These are phyloP conservation scores for Biston betularia DNA, from an alignment of 2,888 invertebrate species.

Conservation along the genomic window DNA sequence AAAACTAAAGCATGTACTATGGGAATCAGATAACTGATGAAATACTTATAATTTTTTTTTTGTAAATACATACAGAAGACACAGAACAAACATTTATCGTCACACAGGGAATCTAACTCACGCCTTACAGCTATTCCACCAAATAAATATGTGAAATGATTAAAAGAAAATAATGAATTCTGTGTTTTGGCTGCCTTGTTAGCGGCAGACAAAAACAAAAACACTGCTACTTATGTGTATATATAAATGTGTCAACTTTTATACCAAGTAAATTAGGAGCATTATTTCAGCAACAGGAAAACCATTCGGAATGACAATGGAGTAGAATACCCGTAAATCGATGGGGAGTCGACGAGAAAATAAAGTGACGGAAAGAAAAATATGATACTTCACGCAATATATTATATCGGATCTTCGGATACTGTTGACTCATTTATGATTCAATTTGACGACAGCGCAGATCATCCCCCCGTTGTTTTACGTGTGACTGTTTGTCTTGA, in stretches of 20 bases:
- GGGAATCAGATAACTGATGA: too few relatives aligned
- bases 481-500: slow-evolving; percentile 42
- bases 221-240: not conserved
- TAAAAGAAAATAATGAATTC: too few relatives aligned
- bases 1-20: too few relatives aligned
- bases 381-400: slow-evolving; percentile 31
- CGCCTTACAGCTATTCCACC: too few relatives aligned
- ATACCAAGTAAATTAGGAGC: slow-evolving; percentile 2
- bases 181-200: too few relatives aligned
- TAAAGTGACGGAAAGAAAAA: slow-evolving; percentile 27
- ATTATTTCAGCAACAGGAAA: slow-evolving; percentile 16
- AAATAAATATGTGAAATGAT: too few relatives aligned
- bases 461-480: slow-evolving; percentile 43
- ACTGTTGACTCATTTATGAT: slow-evolving; percentile 56
- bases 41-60: too few relatives aligned
- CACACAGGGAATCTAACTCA: too few relatives aligned
- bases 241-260: slow-evolving; percentile 1
- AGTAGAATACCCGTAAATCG: slow-evolving; percentile 16
- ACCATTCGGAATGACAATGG: slow-evolving; percentile 22
- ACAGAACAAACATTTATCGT: too few relatives aligned
- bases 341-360: slow-evolving; percentile 20
- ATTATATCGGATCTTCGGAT: slow-evolving; percentile 28
- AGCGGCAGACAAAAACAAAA: too few relatives aligned
- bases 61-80: too few relatives aligned
- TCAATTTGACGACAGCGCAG: slow-evolving; percentile 51